A percentile compares a stretch with the other conserved stretches of the same genome.
Evolutionary conservation across 2,888 invertebrate species (phyloP).

Genomic region (Chymomyza procnemis): DNA sequence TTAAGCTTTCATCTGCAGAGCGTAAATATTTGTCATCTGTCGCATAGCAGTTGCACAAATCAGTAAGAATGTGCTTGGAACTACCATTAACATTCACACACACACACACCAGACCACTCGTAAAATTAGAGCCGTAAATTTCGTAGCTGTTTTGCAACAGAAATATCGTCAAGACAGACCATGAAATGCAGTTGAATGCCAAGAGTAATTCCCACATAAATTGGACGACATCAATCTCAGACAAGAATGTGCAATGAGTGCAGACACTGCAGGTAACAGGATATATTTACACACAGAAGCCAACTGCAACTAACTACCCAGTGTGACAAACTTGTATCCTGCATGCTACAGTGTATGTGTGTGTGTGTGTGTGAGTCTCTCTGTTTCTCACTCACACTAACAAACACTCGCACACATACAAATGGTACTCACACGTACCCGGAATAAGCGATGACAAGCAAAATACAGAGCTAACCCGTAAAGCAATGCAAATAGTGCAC

Average conservation of each 20-base stretch:
- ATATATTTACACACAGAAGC: constrained; percentile 41
- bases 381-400: constrained; percentile 22
- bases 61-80: background rate
- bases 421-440: background rate
- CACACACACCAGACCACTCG: constrained; percentile 26
- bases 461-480: background rate
- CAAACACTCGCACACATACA: background rate
- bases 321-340: background rate
- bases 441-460: background rate
- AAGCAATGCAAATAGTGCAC: background rate
- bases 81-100: background rate
- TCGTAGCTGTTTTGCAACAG: constrained; percentile 42
- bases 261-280: constrained; percentile 53
- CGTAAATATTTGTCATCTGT: constrained; percentile 44
- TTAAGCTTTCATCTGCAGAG: constrained; percentile 20
- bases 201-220: constrained; percentile 59
- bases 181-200: constrained; percentile 60
- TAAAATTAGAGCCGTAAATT: constrained; percentile 58
- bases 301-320: background rate
- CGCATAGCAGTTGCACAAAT: constrained; percentile 11
- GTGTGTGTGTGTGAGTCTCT: too few species aligned
- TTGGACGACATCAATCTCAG: constrained; percentile 67
- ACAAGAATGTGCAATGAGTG: constrained; percentile 13
- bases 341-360: background rate
- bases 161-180: constrained; percentile 50